Evolutionary conservation across 1,140 invertebrate species (phyloP).

Genomic region (Mylabris phalerata): DNA sequence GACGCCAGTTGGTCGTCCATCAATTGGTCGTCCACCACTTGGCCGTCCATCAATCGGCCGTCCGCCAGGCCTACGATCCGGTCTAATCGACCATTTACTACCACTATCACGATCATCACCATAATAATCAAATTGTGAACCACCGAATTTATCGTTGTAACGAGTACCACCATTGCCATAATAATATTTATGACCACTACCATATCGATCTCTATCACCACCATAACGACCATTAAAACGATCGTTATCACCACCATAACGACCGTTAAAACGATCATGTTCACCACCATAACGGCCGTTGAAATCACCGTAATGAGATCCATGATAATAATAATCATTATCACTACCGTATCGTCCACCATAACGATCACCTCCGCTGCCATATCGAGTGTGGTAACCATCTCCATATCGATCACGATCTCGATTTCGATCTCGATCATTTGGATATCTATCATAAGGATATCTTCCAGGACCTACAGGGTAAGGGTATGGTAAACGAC

Average conservation of each 20-base stretch:
- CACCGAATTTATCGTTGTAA: constrained; percentile 21
- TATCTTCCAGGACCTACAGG: constrained; percentile 24
- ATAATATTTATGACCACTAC: constrained; percentile 15
- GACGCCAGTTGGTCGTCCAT: constrained; percentile 32
- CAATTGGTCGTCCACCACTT: constrained; percentile 13
- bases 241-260: constrained; percentile 39
- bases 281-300: constrained; percentile 31
- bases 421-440: constrained; percentile 32
- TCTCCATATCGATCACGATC: constrained; percentile 40
- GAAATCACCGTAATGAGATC: constrained; percentile 42
- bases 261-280: constrained; percentile 39
- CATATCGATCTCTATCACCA: constrained; percentile 37
- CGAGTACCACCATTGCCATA: constrained; percentile 9
- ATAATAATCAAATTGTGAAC: constrained; percentile 27
- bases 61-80: constrained; percentile 31
- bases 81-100: constrained; percentile 32
- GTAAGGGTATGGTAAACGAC: constrained; percentile 34
- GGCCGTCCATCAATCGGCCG: constrained; percentile 8
- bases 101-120: constrained; percentile 35
- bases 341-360: constrained; percentile 31
- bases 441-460: constrained; percentile 30
- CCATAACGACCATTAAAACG: constrained; percentile 22
- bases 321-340: constrained; percentile 35
- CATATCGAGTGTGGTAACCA: constrained; percentile 26
- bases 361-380: constrained; percentile 37